Evolutionary conservation across 1,140 invertebrate genomes (phyloP).

Genomic region (Epicauta chinensis): DNA sequence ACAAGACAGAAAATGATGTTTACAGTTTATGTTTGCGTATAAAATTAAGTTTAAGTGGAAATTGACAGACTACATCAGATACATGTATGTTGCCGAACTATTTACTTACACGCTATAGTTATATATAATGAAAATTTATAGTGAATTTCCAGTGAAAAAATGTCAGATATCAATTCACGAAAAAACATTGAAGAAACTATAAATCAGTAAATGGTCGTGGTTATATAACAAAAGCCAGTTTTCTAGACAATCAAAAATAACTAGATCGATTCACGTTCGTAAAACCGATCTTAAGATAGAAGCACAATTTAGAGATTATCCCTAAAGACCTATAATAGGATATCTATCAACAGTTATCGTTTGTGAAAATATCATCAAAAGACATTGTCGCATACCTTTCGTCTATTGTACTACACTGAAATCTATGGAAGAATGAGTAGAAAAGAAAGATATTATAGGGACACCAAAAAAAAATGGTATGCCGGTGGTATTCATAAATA

Average conservation of each 20-base stretch:
- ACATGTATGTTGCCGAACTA: background rate
- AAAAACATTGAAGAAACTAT: slow-evolving; percentile 1
- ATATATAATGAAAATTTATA: too few species aligned
- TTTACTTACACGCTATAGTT: too few species aligned
- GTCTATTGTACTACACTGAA: background rate
- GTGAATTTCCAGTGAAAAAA: too few species aligned
- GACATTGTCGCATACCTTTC: slow-evolving; percentile 9
- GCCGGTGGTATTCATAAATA: slow-evolving; percentile 14
- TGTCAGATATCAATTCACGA: too few species aligned
- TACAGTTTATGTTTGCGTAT: slow-evolving; percentile 4
- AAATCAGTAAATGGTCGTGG: slow-evolving; percentile 6
- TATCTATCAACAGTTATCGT: slow-evolving; percentile 18
- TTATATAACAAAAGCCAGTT: slow-evolving; percentile 9
- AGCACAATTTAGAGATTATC: slow-evolving; percentile 16
- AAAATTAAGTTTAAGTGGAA: slow-evolving; percentile 10
- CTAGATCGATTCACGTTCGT: slow-evolving; percentile 15
- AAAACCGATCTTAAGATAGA: slow-evolving; percentile 14
- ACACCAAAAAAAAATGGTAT: too few species aligned
- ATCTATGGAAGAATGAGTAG: too few species aligned
- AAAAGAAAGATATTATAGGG: slow-evolving; percentile 3
- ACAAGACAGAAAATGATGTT: slow-evolving; percentile 7
- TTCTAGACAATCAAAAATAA: slow-evolving; percentile 10
- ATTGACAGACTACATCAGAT: slow-evolving; percentile 10
- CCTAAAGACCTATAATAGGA: slow-evolving; percentile 13
- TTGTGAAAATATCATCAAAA: slow-evolving; percentile 15